Evolutionary conservation across 2,888 invertebrate genomes (phyloP), one percentile per base, ranked within the genome.

Genomic region (Patella caerulea): DNA sequence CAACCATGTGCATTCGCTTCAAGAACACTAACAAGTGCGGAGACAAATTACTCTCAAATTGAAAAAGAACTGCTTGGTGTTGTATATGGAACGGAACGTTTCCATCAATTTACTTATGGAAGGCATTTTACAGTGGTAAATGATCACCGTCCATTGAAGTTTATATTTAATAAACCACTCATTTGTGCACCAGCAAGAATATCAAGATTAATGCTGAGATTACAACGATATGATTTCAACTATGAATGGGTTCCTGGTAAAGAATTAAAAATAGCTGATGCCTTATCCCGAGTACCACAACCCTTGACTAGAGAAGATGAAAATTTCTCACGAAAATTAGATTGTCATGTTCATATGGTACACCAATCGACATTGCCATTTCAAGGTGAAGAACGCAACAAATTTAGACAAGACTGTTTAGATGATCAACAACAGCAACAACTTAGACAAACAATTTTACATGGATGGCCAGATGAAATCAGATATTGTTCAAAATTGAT

Each of bases 81-180:
- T 52, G 72, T 72, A 53, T 72, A 17, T 72, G 72, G 52, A 17
- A 52, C 53, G 14, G 52, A 72, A 53, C 53, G 52, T 72, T 72
- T 72, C 53, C 72, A 72, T 2, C 72, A 72, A 52, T 72, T 52
- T 1, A 52, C 45, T 19, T 72, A 52, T 53, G 72, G 72, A 45
- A n/a, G 15, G 17, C 29, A 72, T 5, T 59, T 59, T 74, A 56
- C n/a, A 9, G 65, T 74, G 19, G 24, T 19, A 29, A 74, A 74
- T 74, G 74, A 74, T 55, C 74, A 74, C 45, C n/a, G 34, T 17
- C 74, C 56, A 17, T 74, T 74, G 65, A 29, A 71, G 24, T 71
- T 71, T 45, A 5, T 71, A 34, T 59, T 74, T 29, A 55, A 11
- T 55, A 74, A 74, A 24, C 24, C 24, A 17, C 45, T 74, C 5